These are phyloP conservation scores for Xiphophorus birchmanni DNA, from an alignment of 2,797 vertebrate species.

Conservation along the genomic window DNA sequence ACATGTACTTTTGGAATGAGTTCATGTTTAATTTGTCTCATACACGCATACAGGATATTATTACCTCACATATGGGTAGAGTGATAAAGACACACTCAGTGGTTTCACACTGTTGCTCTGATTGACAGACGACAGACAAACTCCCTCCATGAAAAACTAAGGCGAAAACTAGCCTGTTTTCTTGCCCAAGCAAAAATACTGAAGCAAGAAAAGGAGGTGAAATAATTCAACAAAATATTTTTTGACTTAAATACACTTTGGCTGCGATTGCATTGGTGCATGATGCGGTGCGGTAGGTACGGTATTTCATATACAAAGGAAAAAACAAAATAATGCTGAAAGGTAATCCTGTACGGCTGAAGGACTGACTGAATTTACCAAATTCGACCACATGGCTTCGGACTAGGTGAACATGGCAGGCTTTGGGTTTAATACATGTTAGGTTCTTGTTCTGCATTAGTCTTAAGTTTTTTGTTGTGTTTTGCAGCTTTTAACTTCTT, in stretches of 20 bases:
- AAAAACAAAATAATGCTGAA: neutral
- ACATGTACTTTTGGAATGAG: neutral
- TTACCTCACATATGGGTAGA: neutral
- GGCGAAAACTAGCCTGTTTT: neutral
- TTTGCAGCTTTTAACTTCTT: neutral
- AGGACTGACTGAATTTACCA: neutral
- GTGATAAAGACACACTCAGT: neutral
- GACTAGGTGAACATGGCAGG: neutral
- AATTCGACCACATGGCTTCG: neutral
- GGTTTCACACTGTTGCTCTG: slow-evolving; percentile 6
- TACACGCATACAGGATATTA: neutral
- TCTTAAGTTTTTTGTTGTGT: neutral
- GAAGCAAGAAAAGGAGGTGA: neutral
- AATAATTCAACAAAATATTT: neutral
- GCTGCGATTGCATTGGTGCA: no score
- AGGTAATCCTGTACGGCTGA: neutral
- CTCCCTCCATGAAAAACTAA: neutral
- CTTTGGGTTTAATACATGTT: neutral
- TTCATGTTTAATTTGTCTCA: neutral
- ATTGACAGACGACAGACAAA: neutral
- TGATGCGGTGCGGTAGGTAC: no score
- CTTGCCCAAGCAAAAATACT: neutral
- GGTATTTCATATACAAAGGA: neutral
- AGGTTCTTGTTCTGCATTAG: neutral
- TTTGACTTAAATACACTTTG: no score